These are phyloP conservation scores for Phainopepla nitens DNA, from an alignment of 2,113 vertebrate genomes.

Conservation along the genomic window DNA sequence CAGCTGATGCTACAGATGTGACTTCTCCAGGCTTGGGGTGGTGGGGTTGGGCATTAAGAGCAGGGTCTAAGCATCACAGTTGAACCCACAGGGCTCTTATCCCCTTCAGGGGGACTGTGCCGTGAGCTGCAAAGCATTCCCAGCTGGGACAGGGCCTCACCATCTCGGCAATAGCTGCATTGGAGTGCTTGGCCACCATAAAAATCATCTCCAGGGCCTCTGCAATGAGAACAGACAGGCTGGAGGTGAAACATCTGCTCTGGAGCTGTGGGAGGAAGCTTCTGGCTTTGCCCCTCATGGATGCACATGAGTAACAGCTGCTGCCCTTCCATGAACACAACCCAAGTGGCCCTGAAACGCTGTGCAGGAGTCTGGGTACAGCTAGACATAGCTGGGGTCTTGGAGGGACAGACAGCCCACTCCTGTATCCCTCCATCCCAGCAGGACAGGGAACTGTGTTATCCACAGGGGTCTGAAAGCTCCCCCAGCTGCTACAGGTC, in stretches of 20 bases:
- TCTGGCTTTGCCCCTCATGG: background rate
- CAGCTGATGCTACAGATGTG: background rate
- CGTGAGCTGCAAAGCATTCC: background rate
- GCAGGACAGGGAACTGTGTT: background rate
- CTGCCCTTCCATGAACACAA: background rate
- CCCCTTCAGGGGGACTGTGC: background rate
- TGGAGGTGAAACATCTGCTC: background rate
- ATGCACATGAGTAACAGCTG: background rate
- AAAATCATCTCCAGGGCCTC: constrained; percentile 77
- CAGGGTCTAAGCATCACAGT: background rate
- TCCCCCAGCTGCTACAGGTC: background rate
- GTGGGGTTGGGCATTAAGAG: background rate
- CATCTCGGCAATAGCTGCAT: constrained; percentile 74
- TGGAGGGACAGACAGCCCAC: background rate
- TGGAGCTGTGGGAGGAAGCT: background rate
- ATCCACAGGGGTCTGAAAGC: background rate
- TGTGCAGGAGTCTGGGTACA: background rate
- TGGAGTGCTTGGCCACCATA: constrained; percentile 74
- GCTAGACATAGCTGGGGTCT: background rate
- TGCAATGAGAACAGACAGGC: background rate
- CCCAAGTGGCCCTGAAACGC: background rate
- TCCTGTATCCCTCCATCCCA: background rate
- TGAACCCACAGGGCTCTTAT: background rate
- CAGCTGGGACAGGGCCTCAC: constrained; percentile 45
- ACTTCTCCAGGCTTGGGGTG: background rate